Evolutionary conservation across 2,797 vertebrate genomes (phyloP).

Genomic region (Balearica regulorum): DNA sequence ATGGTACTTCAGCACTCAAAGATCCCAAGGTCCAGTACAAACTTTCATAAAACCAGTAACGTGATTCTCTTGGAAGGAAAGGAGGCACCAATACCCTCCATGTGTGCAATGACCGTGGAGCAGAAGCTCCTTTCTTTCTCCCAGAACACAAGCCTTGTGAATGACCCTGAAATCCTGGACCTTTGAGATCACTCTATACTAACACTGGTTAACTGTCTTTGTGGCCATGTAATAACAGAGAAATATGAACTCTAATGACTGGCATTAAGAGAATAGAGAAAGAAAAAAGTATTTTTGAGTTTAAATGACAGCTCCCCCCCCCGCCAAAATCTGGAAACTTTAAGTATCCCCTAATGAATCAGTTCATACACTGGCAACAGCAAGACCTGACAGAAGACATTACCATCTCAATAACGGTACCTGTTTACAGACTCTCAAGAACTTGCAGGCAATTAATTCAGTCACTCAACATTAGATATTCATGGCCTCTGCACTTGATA

Average conservation of each 20-base stretch:
- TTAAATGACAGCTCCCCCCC: neutral
- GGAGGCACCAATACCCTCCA: accelerated
- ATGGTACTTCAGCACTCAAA: neutral
- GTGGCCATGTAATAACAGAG: neutral
- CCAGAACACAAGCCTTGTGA: neutral
- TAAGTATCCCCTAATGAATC: neutral
- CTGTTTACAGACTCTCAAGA: neutral
- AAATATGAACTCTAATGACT: neutral
- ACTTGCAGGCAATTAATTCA: neutral
- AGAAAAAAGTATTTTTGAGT: neutral
- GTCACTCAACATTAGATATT: neutral
- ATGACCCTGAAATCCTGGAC: neutral
- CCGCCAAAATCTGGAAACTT: neutral
- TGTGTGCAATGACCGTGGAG: neutral
- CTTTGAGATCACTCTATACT: neutral
- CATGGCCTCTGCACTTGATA: neutral
- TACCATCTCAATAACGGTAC: neutral
- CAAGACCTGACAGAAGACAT: neutral
- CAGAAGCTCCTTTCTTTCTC: neutral
- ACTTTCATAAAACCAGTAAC: neutral
- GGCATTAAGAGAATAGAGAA: neutral
- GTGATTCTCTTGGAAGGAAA: neutral
- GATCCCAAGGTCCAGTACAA: neutral
- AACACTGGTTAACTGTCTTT: neutral
- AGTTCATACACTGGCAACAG: neutral